Conservation (phyloP, 2,888 invertebrate species). For the Spodoptera littoralis region DNA sequence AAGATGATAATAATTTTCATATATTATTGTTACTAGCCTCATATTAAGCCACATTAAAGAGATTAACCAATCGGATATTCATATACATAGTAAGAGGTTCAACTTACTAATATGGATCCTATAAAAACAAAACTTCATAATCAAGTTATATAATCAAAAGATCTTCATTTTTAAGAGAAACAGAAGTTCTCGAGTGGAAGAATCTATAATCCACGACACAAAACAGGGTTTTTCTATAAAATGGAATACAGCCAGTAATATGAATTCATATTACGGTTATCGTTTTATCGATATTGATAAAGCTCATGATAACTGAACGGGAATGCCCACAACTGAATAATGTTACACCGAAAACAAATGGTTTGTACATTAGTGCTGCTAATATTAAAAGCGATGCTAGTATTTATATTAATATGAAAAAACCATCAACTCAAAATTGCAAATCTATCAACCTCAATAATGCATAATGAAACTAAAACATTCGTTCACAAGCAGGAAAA, state of each 20-base stretch:
- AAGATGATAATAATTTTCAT: no score
- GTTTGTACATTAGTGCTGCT: background rate
- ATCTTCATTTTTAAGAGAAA: no score
- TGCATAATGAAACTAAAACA: background rate
- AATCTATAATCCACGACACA: background rate
- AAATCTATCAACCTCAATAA: background rate
- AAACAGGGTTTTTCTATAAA: slow-evolving; percentile 4
- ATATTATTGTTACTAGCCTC: no score
- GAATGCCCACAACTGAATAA: slow-evolving; percentile 5
- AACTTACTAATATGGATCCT: no score
- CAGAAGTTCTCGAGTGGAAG: no score
- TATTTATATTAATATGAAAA: background rate
- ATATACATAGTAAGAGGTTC: no score
- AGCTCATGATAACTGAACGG: slow-evolving; percentile 13
- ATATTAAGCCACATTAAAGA: no score
- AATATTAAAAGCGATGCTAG: background rate
- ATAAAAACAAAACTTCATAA: no score
- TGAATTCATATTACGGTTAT: slow-evolving; percentile 1
- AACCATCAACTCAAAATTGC: background rate
- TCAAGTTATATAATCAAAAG: no score
- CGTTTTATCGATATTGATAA: slow-evolving; percentile 18
- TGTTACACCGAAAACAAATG: background rate
- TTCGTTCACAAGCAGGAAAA: background rate
- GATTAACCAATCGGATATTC: no score
- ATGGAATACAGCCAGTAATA: background rate